phyloP scores from a whole-genome alignment of 2,797 vertebrate genomes.

The Melanotaenia parkinsoni region DNA sequence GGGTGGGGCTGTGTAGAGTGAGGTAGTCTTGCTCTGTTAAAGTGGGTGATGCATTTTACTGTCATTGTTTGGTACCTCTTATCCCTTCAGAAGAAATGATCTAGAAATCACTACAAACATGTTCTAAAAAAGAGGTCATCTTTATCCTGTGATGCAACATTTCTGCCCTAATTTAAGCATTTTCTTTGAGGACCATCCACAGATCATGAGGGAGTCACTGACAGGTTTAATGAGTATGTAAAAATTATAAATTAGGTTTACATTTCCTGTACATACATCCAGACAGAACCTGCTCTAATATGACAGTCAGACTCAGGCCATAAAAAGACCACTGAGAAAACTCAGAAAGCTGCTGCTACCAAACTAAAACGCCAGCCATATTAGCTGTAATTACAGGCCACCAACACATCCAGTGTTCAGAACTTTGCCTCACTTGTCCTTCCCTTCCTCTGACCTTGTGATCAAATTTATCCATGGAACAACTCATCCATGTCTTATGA shows the following conservation, averaged over 20 bases:
- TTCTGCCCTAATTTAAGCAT: background rate
- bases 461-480: slow-evolving; percentile 30
- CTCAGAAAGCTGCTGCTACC: background rate
- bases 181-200: background rate
- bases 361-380: background rate
- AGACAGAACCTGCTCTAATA: background rate
- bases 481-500: slow-evolving; percentile 38
- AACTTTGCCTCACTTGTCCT: slow-evolving; percentile 30
- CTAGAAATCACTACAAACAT: background rate
- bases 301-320: background rate
- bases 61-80: no score
- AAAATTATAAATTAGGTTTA: background rate
- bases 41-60: no score
- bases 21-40: no score
- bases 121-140: background rate
- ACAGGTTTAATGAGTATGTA: background rate
- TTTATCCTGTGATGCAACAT: background rate
- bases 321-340: background rate
- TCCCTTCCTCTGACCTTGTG: slow-evolving; percentile 47
- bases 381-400: background rate
- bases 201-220: background rate
- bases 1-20: no score
- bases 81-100: background rate
- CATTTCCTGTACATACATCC: background rate
- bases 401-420: slow-evolving; percentile 1